Base-by-base conservation (phyloP, 2,888 invertebrate species). In the Strigamia maritima region DNA sequence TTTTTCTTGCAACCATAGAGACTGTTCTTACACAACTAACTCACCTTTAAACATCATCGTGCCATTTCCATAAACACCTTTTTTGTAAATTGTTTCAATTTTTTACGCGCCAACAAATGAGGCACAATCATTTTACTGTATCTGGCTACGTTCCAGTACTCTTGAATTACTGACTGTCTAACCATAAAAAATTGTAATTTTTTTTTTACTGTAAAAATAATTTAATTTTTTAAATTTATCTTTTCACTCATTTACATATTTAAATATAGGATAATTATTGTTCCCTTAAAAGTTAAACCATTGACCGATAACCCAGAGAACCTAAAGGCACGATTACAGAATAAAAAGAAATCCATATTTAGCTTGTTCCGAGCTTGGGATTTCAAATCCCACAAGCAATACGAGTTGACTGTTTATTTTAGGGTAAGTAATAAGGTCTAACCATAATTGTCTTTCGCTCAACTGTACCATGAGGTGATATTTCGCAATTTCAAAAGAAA, bases 51-150 rank as follows among this genome's bases (percentile, higher is more conserved):
- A 65, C 65, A 12, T 65, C 65, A 65, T 26, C 6, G 19, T 24
- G 24, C 65, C 65, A 60, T 60, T 60, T 60, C 60, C 60, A 65
- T 65, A 65, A 65, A 65, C 65, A 65, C 65, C 65, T 65, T 65
- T 65, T 19, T 28, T 65, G 26, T 65, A 65, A 65, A 65, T 65
- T 65, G 26, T 65, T 26, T 65, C 65, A 65, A 65, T 65, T 28
- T 31, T 65, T 24, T 65, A 65, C 28, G 6, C 26, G 65, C 65
- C 26, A 65, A 65, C 65, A 28, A 65, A 65, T 65, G 26, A 65
- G 65, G 65, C 65, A 65, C 26, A 65, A 65, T 65, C 65, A 28
- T 65, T 65, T 65, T 65, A 28, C 65, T 65, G 65, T 65, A 49
- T 26, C 65, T 65, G 65, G 65, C 65, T 65, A 24, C 28, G 24